A percentile compares a stretch with the other conserved stretches of the same genome.
These are phyloP conservation scores for Cinara cedri DNA, from an alignment of 2,888 invertebrate genomes.

Conservation along the genomic window DNA sequence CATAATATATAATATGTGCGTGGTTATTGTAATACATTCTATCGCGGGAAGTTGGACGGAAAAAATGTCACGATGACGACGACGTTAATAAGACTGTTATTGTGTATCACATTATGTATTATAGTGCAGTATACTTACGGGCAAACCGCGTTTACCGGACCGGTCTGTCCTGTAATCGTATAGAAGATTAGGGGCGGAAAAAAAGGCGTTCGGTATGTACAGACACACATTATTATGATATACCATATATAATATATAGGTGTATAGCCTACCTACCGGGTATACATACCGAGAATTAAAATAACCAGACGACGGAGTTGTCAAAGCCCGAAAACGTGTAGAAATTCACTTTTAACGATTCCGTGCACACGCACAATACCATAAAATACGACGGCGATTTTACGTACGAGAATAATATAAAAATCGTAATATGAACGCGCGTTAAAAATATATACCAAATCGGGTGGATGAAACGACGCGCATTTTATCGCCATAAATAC, in stretches of 20 bases:
- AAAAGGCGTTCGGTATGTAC: neutral
- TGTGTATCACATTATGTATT: too few relatives aligned
- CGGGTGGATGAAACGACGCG: neutral
- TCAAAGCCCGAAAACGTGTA: slow-evolving; percentile 12
- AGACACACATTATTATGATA: neutral
- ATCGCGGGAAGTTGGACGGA: neutral
- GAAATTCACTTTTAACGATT: slow-evolving; percentile 46
- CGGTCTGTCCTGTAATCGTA: neutral
- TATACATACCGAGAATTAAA: slow-evolving; percentile 2
- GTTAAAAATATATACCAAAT: slow-evolving; percentile 16
- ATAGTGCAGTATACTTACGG: neutral
- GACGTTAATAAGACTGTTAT: slow-evolving; percentile 19
- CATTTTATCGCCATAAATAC: neutral
- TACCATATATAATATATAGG: neutral
- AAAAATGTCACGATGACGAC: slow-evolving; percentile 6
- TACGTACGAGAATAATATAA: slow-evolving; percentile 21
- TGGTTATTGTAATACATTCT: too few relatives aligned
- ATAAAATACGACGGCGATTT: slow-evolving; percentile 49
- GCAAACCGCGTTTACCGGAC: neutral
- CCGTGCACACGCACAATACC: slow-evolving; percentile 35
- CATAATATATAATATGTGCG: too few relatives aligned
- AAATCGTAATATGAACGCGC: slow-evolving; percentile 14
- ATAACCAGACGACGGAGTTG: slow-evolving; percentile 32
- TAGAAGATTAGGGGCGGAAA: slow-evolving; percentile 11
- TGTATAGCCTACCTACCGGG: too few relatives aligned